A percentile compares a stretch with the other conserved stretches of the same genome.
Evolutionary conservation across 2,113 vertebrate species (phyloP).

Genomic region (Tricholaema leucomelas): DNA sequence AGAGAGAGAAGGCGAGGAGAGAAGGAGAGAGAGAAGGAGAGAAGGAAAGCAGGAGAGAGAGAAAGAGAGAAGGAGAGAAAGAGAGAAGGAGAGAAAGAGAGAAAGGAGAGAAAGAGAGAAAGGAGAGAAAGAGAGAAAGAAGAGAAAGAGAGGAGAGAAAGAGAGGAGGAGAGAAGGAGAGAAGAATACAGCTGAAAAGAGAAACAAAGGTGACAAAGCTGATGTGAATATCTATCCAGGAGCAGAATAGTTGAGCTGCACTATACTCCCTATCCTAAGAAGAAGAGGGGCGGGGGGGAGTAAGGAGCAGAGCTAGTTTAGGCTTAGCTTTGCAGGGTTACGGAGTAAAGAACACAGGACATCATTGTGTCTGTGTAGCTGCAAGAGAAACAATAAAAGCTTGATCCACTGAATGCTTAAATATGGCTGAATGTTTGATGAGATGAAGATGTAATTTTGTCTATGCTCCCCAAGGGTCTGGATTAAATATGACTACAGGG

Average conservation of each 20-base stretch:
- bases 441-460: slow-evolving; percentile 94
- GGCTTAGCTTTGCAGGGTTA: slow-evolving; percentile 62
- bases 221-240: background rate
- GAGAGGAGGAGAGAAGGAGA: background rate
- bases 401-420: slow-evolving; percentile 87
- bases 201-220: background rate
- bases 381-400: slow-evolving; percentile 87
- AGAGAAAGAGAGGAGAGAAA: too few relatives aligned
- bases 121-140: too few relatives aligned
- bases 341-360: slow-evolving; percentile 68
- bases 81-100: too few relatives aligned
- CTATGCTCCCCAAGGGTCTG: slow-evolving; percentile 85
- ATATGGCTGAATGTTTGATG: slow-evolving; percentile 95
- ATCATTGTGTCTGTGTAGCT: slow-evolving; percentile 82
- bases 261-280: background rate
- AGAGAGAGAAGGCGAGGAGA: too few relatives aligned
- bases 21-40: too few relatives aligned
- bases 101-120: too few relatives aligned
- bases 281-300: too few relatives aligned
- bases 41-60: too few relatives aligned
- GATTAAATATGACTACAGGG: slow-evolving; percentile 93
- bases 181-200: background rate
- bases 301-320: background rate
- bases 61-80: too few relatives aligned
- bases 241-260: background rate